Evolutionary conservation across 2,797 vertebrate species (phyloP), one percentile per base, ranked within the genome.

Genomic region (Characodon lateralis): DNA sequence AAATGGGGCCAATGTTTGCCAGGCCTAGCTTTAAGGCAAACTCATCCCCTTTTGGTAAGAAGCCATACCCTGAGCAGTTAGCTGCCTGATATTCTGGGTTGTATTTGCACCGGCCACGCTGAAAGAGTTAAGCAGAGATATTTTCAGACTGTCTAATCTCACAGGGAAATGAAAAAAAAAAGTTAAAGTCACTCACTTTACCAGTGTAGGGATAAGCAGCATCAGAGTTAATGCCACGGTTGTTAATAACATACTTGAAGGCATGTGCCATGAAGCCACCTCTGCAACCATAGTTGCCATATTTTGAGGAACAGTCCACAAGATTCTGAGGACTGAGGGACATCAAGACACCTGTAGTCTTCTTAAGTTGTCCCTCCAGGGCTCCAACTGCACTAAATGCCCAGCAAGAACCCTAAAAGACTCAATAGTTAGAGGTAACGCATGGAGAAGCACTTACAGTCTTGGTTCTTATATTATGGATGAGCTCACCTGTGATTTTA

Each of bases 1-100:
- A 95, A 63, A 98, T 92, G 0, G 97, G 97, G 0, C 97, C 97
- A 0, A 96, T 51, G 0, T 13, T 89, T 72, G 94, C 95, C 6
- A 98, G 71, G 0, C 94, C 95, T 0, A 86, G 86, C 71, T 93
- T 92, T 50, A 98, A 84, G 0, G 86, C 90, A 0, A 63, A 73
- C 71, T 98, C 97, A 0, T 95, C 80, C 0, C 91, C 95, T 0
- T 8, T 2, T 0, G 94, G 94, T n/a, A 97, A 78, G 77, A 93
- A 88, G 0, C 6, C 50, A 2, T 96, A 97, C 0, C 75, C 87
- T 0, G 94, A 93, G 83, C 96, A 97, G 6, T 94, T 95, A 1
- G 96, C 96, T 0, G 95, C 96, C 12, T 88, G 87, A 0, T 88
- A 12, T 0, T 86, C 72, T 0, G 84, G 22, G 0, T 93, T 74